phyloP scores from a whole-genome alignment of 2,113 vertebrate genomes.

The Ptilorrhoa leucosticta region DNA sequence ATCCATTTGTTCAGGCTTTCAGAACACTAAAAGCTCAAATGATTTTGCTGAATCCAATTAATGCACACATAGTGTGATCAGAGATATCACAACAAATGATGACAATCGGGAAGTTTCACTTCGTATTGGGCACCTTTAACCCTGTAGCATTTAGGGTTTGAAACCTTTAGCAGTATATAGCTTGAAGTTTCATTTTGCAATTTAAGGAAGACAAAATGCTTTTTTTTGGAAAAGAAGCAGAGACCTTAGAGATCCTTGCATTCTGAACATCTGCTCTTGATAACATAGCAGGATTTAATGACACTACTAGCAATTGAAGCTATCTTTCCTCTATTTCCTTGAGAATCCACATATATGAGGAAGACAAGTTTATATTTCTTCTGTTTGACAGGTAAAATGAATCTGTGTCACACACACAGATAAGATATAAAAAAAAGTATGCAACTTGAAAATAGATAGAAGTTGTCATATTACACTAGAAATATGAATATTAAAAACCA shows the following conservation, averaged over 20 bases:
- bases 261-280: background rate
- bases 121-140: background rate
- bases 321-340: background rate
- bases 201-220: background rate
- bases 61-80: background rate
- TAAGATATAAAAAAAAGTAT: background rate
- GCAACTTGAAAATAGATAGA: background rate
- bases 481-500: background rate
- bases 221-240: background rate
- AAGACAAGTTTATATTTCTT: background rate
- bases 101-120: fast-evolving
- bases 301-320: background rate
- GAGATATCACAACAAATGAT: background rate
- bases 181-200: background rate
- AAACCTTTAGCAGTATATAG: background rate
- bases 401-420: background rate
- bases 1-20: constrained; percentile 4
- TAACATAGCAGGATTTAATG: background rate
- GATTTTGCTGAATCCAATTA: constrained; percentile 9
- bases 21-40: background rate
- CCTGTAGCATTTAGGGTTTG: background rate
- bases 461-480: background rate
- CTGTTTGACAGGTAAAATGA: background rate
- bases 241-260: background rate
- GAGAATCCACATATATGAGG: background rate